Evolutionary conservation across 53 echinoderm and acorn worm species (phyloP), one percentile per base, ranked within the genome.

Genomic region (Holothuria scabra): DNA sequence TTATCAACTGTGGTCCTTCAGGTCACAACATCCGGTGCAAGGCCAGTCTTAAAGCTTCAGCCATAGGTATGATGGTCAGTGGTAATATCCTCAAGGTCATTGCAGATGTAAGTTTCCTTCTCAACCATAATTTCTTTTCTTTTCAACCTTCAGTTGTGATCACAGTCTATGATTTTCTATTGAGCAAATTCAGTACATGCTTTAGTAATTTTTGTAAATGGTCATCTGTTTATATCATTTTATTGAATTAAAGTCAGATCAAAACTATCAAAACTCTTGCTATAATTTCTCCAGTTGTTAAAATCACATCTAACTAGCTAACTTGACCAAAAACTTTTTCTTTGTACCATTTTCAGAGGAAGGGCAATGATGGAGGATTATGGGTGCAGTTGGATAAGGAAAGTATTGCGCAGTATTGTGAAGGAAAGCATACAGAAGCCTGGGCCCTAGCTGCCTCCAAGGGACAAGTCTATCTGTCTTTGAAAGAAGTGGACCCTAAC

Each of bases 51-150:
- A 96, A 92, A 70, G 97, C 93, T 38, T 91, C 94, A 28, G 94
- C 97, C 56, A 91, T 96, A 34, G 97, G 97, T 22, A 96, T 96
- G 97, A 96, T 96, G 97, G 97, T 96, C 23, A 88, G 88, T 57
- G 97, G 97, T 2, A 94, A 96, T 69, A 87, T 90, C 28, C 85
- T 94, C 26, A 94, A 83, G 29, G 94, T 96, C 0, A 84, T 90
- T 19, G 90, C 88, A 49, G 95, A 96, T 84, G 94, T 96, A 71
- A 83, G 91, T 38, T 41, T 41, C n/a, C n/a, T 41, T 41, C 30
- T 13, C 8, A 7, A 22, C 8, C 26, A 61, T 61, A 61, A 5
- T 11, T 41, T 2, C 10, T 5, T 41, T 41, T 8, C 6, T 41
- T 10, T 41, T 10, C 10, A 8, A 8, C 7, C 7, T 3, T 41